A percentile compares a stretch with the other conserved stretches of the same genome.
Conservation (phyloP, 2,113 vertebrate species). For the Nannospalax galili region DNA sequence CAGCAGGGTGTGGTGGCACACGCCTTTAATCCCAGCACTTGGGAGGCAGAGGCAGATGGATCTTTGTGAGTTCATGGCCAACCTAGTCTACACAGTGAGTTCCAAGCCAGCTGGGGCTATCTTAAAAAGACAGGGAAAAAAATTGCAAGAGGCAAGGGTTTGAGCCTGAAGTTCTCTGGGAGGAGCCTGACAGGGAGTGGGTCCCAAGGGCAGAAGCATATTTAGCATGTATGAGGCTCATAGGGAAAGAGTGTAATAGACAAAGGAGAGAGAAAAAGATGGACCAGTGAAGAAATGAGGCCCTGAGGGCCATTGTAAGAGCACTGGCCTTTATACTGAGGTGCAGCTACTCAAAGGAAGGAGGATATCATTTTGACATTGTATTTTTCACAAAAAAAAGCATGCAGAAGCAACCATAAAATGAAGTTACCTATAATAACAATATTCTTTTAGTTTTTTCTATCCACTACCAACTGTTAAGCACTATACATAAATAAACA, state of each 20-base stretch:
- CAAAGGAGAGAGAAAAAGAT: no score
- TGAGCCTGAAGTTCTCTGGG: neutral
- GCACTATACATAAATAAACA: neutral
- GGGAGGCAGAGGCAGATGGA: no score
- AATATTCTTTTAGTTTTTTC: neutral
- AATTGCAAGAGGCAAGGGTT: no score
- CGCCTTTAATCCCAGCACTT: no score
- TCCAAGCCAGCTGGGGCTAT: no score
- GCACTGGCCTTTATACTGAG: neutral
- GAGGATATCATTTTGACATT: neutral
- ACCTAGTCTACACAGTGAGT: no score
- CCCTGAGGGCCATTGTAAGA: neutral
- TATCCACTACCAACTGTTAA: neutral
- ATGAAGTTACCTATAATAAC: neutral
- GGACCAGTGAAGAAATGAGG: neutral
- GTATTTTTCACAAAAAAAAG: neutral
- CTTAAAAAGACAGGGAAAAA: no score
- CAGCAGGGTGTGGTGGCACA: no score
- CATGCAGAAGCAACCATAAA: neutral
- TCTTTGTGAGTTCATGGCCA: no score
- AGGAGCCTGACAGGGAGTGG: neutral
- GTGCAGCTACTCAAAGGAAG: neutral
- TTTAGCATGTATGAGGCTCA: neutral
- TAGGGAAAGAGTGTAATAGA: neutral
- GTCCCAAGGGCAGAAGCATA: neutral